These are phyloP conservation scores for Amiota minor DNA, from an alignment of 2,888 invertebrate species.

Conservation along the genomic window DNA sequence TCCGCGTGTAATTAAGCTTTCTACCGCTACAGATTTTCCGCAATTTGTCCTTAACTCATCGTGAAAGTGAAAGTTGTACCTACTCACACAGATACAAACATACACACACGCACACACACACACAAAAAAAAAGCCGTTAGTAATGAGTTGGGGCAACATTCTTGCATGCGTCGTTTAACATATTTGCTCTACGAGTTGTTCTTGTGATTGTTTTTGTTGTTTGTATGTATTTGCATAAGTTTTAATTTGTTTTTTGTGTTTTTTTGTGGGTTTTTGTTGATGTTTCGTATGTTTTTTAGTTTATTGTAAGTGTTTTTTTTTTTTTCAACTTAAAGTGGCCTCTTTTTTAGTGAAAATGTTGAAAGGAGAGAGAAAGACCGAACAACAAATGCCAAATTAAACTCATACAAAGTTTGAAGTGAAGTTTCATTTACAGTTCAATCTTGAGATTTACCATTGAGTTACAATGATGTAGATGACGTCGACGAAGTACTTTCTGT, in stretches of 20 bases:
- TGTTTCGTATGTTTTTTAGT: background rate
- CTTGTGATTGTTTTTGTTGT: conserved; percentile 18
- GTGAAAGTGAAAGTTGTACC: conserved; percentile 37
- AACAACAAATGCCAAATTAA: conserved; percentile 26
- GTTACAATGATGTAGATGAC: conserved; percentile 11
- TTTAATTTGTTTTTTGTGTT: conserved; percentile 8
- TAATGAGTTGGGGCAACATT: background rate
- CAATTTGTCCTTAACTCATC: background rate
- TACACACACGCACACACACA: background rate
- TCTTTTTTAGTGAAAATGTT: background rate
- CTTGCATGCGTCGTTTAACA: conserved; percentile 23
- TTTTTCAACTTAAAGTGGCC: conserved; percentile 16
- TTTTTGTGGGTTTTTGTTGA: conserved; percentile 17
- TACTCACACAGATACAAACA: background rate
- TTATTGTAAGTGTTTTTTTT: conserved; percentile 18
- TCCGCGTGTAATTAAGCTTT: conserved; percentile 31
- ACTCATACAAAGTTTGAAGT: conserved; percentile 25
- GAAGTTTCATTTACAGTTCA: conserved; percentile 35
- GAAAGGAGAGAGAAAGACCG: too few species aligned
- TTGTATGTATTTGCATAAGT: conserved; percentile 23
- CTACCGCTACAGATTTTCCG: background rate
- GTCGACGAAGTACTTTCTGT: background rate
- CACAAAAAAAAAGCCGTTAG: background rate
- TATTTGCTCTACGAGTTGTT: conserved; percentile 18
- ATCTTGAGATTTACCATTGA: conserved; percentile 31